Percentiles rank a stretch among this genome's conserved stretches.
These are phyloP conservation scores for Andrena cerasifolii DNA, from an alignment of 1,140 invertebrate genomes.

Conservation along the genomic window DNA sequence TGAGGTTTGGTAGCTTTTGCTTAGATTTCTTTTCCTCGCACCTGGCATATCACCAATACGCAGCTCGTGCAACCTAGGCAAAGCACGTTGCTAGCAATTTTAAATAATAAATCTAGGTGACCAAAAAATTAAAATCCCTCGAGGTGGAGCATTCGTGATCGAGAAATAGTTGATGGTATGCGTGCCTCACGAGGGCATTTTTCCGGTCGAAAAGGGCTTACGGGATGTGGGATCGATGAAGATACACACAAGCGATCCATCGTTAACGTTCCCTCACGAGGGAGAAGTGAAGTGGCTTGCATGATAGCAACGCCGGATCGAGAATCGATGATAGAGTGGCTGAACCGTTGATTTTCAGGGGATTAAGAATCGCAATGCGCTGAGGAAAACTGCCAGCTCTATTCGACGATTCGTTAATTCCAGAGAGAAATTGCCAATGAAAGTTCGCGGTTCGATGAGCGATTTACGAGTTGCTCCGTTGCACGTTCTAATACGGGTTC, in stretches of 20 bases:
- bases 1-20: no score
- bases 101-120: slow-evolving; percentile 6
- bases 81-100: slow-evolving; percentile 1
- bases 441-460: slow-evolving; percentile 13
- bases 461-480: neutral
- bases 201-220: slow-evolving; percentile 10
- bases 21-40: no score
- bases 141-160: slow-evolving; percentile 13
- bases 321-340: slow-evolving; percentile 60
- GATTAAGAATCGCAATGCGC: slow-evolving; percentile 38
- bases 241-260: neutral
- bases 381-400: slow-evolving; percentile 10
- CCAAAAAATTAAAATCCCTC: neutral
- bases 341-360: slow-evolving; percentile 45
- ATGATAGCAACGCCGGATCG: slow-evolving; percentile 46
- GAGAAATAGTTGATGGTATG: slow-evolving; percentile 9
- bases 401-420: slow-evolving; percentile 66
- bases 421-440: slow-evolving; percentile 12
- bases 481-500: no score
- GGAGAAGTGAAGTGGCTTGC: slow-evolving; percentile 11
- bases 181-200: slow-evolving; percentile 45
- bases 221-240: slow-evolving; percentile 10
- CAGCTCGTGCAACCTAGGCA: no score
- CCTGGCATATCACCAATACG: neutral
- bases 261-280: neutral